Evolutionary conservation across 2,113 vertebrate species (phyloP).

Genomic region (Muscicapa adusta): DNA sequence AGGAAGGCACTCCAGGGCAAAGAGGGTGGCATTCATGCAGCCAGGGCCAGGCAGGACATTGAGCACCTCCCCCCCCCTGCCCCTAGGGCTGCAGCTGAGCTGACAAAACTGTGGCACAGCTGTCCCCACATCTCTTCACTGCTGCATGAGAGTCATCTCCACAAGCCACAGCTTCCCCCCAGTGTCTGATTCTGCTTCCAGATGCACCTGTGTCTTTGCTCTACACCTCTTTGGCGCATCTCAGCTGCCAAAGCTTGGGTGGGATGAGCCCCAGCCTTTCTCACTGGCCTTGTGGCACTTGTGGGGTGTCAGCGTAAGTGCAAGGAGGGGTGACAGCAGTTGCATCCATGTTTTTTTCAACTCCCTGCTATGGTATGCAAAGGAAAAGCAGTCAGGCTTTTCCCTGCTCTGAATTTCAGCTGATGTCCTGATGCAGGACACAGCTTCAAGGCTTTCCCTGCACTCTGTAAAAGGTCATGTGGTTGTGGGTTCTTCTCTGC

Average conservation of each 20-base stretch:
- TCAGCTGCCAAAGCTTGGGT: not conserved
- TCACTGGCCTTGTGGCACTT: not conserved
- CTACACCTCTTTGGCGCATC: not conserved
- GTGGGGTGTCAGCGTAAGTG: not conserved
- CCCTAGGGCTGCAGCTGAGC: not conserved
- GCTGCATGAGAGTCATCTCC: not conserved
- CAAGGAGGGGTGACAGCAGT: not conserved
- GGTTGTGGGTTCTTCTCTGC: not conserved
- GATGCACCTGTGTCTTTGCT: not conserved
- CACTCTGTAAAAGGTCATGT: not conserved
- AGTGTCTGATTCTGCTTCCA: not conserved
- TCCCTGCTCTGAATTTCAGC: not conserved
- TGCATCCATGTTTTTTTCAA: not conserved
- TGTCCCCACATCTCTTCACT: not conserved
- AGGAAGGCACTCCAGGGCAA: not conserved
- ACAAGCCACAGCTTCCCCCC: not conserved
- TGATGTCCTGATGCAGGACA: not conserved
- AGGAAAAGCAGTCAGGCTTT: not conserved
- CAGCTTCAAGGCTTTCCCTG: not conserved
- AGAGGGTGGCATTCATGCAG: not conserved
- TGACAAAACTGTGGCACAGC: not conserved
- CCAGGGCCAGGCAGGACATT: not conserved
- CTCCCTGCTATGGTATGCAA: accelerated
- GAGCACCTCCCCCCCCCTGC: not conserved
- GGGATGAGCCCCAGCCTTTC: not conserved